Evolutionary conservation across 2,113 vertebrate genomes (phyloP), one percentile per base, ranked within the genome.

Genomic region (Nothobranchius kuhntae): DNA sequence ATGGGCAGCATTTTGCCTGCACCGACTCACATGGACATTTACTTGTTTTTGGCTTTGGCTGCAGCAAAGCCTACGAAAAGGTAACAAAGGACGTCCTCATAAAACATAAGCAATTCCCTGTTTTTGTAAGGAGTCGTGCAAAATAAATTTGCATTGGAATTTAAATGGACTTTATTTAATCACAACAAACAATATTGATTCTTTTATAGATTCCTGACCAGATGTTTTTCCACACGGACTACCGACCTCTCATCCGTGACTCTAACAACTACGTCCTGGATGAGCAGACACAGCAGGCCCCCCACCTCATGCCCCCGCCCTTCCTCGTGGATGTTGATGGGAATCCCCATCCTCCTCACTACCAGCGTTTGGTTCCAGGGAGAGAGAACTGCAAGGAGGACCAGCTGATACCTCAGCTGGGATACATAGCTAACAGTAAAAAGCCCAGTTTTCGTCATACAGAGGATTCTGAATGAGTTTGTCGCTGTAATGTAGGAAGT

Each of bases 201-300:
- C 47, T 51, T 48, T 61, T 71, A 40, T 87, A 99, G 98, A 96
- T 99, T 91, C 97, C 96, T 63, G 97, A 99, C 87, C 98, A 99
- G 91, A 99, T 99, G 98, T 99, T 99, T 91, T 99, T 97, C 93
- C 98, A 99, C 81, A 99, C 98, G 46, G 98, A 99, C 91, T 99
- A 96, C 89, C 94, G 98, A n/a, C 98, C 98, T 3, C 92, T 99
- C 65, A 99, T 99, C 75, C 95, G 98, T 24, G 98, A 99, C 82
- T 80, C 95, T 42, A 99, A 99, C 75, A 99, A 97, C 91, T 99
- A 95, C n/a, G 98, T 99, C 58, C 84, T 99, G 87, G 98, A 99
- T 61, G 98, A 99, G 78, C 98, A 99, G 91, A 99, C 98, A 1
- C 98, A 99, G 80, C 98, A 99, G 89, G 98, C 97, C n/a, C 97